A percentile compares a stretch with the other conserved stretches of the same genome.
phyloP scores from a whole-genome alignment of 2,113 vertebrate species.

The Aldabrachelys gigantea region DNA sequence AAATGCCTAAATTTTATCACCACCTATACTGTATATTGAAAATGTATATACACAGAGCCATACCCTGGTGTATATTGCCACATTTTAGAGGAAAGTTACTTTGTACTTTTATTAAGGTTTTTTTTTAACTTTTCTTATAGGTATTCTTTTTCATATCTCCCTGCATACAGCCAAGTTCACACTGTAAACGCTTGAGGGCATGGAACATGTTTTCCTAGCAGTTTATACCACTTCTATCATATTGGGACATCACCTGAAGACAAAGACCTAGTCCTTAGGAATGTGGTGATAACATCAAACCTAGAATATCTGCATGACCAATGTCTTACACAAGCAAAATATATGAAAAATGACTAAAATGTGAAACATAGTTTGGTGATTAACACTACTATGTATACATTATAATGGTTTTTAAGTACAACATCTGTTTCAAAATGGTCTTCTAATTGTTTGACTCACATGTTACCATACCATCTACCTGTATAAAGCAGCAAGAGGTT shows the following conservation, averaged over 20 bases:
- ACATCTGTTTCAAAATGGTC: background rate
- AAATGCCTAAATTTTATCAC: background rate
- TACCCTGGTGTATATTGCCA: accelerated
- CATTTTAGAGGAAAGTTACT: background rate
- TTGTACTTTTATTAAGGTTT: background rate
- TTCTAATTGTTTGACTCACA: background rate
- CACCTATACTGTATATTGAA: background rate
- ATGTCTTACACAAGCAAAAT: background rate
- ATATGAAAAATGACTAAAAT: background rate
- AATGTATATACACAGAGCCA: background rate
- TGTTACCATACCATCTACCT: background rate
- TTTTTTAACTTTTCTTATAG: background rate
- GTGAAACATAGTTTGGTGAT: background rate
- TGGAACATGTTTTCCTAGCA: background rate
- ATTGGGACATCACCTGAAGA: background rate
- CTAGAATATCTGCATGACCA: background rate
- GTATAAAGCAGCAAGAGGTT: background rate
- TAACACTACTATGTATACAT: background rate
- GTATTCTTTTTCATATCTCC: background rate
- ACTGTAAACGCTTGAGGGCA: background rate
- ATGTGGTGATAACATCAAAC: background rate
- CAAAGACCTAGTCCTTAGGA: background rate
- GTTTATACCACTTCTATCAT: background rate
- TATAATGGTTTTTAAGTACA: background rate
- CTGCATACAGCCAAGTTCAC: background rate